Base-by-base conservation (phyloP, 2,113 vertebrate species). In the Trachemys scripta region DNA sequence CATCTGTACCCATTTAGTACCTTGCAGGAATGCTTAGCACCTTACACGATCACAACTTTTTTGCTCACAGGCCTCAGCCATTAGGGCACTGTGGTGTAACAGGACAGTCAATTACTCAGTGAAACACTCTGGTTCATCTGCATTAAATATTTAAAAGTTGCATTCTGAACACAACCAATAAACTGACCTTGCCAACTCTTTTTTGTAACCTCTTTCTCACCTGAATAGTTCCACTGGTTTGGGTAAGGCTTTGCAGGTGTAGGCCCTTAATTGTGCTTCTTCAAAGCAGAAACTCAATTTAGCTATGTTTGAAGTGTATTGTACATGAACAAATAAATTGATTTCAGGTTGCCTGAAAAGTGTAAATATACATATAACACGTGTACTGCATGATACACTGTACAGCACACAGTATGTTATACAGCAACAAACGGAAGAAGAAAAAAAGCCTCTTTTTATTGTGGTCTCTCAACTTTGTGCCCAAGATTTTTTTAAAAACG, bases 1-100 rank as follows among this genome's bases (percentile, higher is more conserved):
- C 13, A 7, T 24, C 7, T 0, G 0, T 49, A 51, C 17, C 38
- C 6, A 49, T 19, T 8, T n/a, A 50, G 29, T 0, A 0, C 45
- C 83, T 93, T 3, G 1, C 69, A 88, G 89, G 13, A 35, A 24
- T 57, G 7, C 31, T 69, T 24, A 76, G 24, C 35, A n/a, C 6
- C 31, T n/a, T n/a, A 35, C 24, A 49, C 12, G 10, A 17, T 90
- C 56, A 25, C 49, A 56, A 25, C 62, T 38, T 78, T 45, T 8
- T 31, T 89, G 6, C 38, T 87, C 50, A 27, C 76, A 85, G 76
- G 65, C 56, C 27, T 78, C 56, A 42, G 56, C 51, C 45, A 1
- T 88, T 92, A 85, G 83, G 53, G 45, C 42, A 35, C 31, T 90
- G 42, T 10, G 4, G 35, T n/a, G 16, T 69, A n/a, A 69, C 62